Base-by-base conservation (phyloP, 1,140 invertebrate genomes). In the Oscheius sp. region DNA sequence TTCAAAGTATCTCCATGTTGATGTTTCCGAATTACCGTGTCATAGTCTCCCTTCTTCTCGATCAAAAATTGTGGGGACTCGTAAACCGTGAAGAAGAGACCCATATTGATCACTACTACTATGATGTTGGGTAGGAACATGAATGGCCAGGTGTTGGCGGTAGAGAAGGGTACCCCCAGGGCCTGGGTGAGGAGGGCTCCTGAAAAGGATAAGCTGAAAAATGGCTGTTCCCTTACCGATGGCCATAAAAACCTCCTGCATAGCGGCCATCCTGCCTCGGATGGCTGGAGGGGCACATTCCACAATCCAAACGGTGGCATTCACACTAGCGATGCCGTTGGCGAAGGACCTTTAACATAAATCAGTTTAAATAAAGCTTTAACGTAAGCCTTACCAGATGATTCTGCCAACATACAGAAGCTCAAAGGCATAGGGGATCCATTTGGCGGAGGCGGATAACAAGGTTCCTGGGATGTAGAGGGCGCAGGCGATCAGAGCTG, bases 171-270 rank as follows among this genome's bases (percentile, higher is more conserved):
- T 0, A 77, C 67, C 13, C 75, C 75, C 23, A 77, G 20, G 3
- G 74, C 55, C 29, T 77, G 75, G 3, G 74, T 77, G 3, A 77
- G 26, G 2, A 77, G 67, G 38, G 68, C 63, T 1, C 75, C 73
- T 59, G 55, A 59, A 59, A 10, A 42, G n/a, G 7, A 10, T 42
- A 10, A 13, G 29, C 23, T 23, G 20, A 18, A 10, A 59, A 59
- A 59, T 15, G 29, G 23, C 0, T 13, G 23, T 59, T 13, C 15
- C 13, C 10, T 10, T 31, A 1, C 75, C 73, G 20, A 71, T 38
- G 28, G 73, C 74, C 75, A 77, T 77, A 36, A 76, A 77, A 42
- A 77, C 61, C 59, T 77, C 75, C 38, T 77, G 75, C 74, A 77
- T 77, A 4, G 73, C 74, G 4, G 75, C 75, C 75, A 77, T 77